phyloP scores from a whole-genome alignment of 1,140 invertebrate genomes.

The Aporrectodea caliginosa region DNA sequence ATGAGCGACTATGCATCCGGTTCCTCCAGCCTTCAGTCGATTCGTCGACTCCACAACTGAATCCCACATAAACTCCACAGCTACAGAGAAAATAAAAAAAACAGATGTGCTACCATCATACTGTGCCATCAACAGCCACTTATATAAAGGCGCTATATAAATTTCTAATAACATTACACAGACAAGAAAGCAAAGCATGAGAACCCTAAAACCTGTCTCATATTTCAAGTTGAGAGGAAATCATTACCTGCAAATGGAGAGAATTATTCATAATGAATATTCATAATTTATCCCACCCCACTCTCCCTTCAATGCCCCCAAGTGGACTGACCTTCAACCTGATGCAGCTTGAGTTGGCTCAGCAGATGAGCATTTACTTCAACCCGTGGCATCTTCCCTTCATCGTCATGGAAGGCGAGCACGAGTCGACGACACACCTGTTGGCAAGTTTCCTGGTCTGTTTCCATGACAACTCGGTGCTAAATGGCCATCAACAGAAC shows the following conservation, averaged over 20 bases:
- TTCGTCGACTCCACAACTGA: constrained; percentile 85
- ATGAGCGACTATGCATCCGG: constrained; percentile 88
- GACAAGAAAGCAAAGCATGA: too few species aligned
- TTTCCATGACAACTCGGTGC: constrained; percentile 53
- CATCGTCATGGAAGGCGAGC: constrained; percentile 72
- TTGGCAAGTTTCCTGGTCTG: constrained; percentile 55
- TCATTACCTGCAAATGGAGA: too few species aligned
- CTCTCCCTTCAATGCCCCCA: too few species aligned
- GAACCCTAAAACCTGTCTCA: too few species aligned
- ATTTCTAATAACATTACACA: too few species aligned
- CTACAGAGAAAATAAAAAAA: too few species aligned
- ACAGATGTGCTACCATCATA: too few species aligned
- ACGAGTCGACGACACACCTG: constrained; percentile 65
- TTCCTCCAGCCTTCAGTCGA: constrained; percentile 68
- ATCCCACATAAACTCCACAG: constrained; percentile 96
- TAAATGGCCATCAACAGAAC: too few species aligned
- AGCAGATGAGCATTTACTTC: constrained; percentile 76
- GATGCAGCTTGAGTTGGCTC: constrained; percentile 89
- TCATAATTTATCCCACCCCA: constrained; percentile 55
- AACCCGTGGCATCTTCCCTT: constrained; percentile 75
- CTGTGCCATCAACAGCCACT: too few species aligned
- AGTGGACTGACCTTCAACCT: constrained; percentile 64
- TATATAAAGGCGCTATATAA: too few species aligned
- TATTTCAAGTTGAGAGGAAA: too few species aligned
- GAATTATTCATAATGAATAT: neutral